phyloP scores from a whole-genome alignment of 2,113 vertebrate genomes.

The Lutjanus erythropterus region DNA sequence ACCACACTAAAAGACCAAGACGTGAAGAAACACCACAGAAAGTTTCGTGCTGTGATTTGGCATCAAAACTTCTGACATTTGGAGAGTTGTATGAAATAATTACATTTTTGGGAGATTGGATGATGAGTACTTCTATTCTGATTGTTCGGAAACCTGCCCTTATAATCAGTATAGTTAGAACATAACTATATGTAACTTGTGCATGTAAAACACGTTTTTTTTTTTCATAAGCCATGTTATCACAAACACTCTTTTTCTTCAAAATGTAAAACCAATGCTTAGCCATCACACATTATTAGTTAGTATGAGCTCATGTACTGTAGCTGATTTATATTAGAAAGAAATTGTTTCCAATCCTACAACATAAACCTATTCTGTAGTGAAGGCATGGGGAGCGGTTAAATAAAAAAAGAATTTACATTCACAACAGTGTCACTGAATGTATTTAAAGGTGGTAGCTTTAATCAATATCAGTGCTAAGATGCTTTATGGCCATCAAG shows the following conservation, averaged over 20 bases:
- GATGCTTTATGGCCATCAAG: constrained; percentile 33
- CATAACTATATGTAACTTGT: not conserved
- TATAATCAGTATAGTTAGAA: too few species aligned
- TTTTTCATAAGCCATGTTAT: not conserved
- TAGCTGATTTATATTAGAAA: not conserved
- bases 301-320: not conserved
- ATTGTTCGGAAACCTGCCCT: too few species aligned
- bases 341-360: not conserved
- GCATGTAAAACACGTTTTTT: not conserved
- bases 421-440: not conserved
- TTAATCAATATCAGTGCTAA: not conserved
- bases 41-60: too few species aligned
- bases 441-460: not conserved
- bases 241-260: not conserved
- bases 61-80: too few species aligned
- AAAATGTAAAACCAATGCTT: not conserved
- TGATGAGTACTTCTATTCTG: too few species aligned
- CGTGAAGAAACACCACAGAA: too few species aligned
- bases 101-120: too few species aligned
- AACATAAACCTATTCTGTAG: not conserved
- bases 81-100: too few species aligned
- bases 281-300: not conserved
- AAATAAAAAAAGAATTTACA: not conserved
- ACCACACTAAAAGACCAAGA: too few species aligned
- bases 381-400: too few species aligned